Evolutionary conservation across 2,113 vertebrate genomes (phyloP).

Genomic region (Seriola quinqueradiata): DNA sequence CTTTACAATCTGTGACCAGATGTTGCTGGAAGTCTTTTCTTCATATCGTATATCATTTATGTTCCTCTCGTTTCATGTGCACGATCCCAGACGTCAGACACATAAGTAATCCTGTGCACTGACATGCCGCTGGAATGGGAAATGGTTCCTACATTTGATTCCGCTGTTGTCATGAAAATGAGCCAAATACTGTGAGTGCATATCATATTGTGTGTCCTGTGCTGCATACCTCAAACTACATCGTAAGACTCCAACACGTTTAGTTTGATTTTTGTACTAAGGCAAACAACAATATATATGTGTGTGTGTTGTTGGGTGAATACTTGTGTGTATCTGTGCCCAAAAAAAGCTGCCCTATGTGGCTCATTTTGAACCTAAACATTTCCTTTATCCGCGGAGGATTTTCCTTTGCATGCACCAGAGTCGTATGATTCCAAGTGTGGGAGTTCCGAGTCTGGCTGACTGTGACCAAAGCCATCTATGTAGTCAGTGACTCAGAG

Average conservation of each 20-base stretch:
- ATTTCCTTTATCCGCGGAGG: constrained; percentile 36
- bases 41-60: background rate
- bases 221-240: background rate
- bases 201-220: background rate
- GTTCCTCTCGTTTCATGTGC: background rate
- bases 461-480: constrained; percentile 58
- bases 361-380: constrained; percentile 36
- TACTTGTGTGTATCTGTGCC: constrained; percentile 9
- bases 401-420: constrained; percentile 54
- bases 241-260: background rate
- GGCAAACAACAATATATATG: background rate
- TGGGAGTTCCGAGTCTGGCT: constrained; percentile 41
- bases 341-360: constrained; percentile 9
- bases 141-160: background rate
- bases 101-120: background rate
- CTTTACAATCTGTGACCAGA: background rate
- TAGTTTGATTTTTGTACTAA: background rate
- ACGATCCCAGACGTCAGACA: background rate
- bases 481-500: constrained; percentile 51
- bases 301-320: constrained; percentile 11
- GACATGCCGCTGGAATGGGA: background rate
- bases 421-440: constrained; percentile 43
- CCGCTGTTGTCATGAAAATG: background rate
- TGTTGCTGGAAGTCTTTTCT: background rate
- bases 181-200: background rate